These are phyloP conservation scores for Formica aserva DNA, from an alignment of 2,888 invertebrate genomes.

Conservation along the genomic window DNA sequence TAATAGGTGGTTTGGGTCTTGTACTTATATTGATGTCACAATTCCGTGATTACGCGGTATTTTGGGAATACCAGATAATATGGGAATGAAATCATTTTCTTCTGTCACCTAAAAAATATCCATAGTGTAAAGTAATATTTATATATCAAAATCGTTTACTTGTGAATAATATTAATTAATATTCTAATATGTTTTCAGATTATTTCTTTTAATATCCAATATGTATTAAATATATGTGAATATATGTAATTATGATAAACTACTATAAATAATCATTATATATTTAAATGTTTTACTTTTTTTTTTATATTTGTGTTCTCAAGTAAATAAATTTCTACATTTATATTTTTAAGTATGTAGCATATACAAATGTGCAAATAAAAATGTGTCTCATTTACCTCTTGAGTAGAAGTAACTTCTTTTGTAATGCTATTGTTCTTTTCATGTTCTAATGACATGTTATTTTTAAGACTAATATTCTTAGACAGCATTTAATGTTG, in stretches of 20 bases:
- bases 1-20: constrained; percentile 80
- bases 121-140: not conserved
- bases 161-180: not conserved
- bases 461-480: too few relatives aligned
- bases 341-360: too few relatives aligned
- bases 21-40: constrained; percentile 53
- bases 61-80: constrained; percentile 81
- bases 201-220: not conserved
- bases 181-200: not conserved
- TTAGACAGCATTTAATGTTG: too few relatives aligned
- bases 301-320: not conserved
- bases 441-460: too few relatives aligned
- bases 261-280: not conserved
- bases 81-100: constrained; percentile 72
- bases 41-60: constrained; percentile 68
- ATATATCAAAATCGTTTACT: not conserved
- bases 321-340: too few relatives aligned
- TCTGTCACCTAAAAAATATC: constrained; percentile 55
- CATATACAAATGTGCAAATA: too few relatives aligned
- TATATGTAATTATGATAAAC: not conserved
- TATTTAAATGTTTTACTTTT: not conserved
- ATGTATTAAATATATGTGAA: not conserved
- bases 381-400: too few relatives aligned
- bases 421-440: too few relatives aligned
- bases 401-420: too few relatives aligned